phyloP scores from a whole-genome alignment of 2,113 vertebrate species.

The Daubentonia madagascariensis region DNA sequence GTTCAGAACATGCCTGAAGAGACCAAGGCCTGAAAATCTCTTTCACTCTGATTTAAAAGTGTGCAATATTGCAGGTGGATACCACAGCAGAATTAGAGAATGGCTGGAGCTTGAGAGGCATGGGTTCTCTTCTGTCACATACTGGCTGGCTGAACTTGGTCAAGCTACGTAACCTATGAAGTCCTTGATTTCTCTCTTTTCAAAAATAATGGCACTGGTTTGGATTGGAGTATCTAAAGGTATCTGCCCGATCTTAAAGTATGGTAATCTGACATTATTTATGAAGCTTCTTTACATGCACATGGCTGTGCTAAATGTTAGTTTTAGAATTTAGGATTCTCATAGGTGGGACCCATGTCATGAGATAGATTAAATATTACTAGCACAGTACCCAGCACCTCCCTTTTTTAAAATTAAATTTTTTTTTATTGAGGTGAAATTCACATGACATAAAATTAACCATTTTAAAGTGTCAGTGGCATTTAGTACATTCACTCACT shows the following conservation, averaged over 20 bases:
- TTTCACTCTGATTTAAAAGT: background rate
- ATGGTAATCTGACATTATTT: background rate
- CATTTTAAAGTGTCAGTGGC: background rate
- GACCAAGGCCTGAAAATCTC: background rate
- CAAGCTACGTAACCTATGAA: background rate
- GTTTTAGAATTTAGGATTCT: constrained; percentile 21
- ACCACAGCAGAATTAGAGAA: background rate
- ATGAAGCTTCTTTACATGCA: background rate
- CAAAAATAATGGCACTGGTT: background rate
- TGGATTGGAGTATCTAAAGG: background rate
- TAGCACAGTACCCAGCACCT: background rate
- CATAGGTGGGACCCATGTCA: background rate
- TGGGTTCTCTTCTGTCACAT: background rate
- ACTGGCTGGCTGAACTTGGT: background rate
- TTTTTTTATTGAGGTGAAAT: background rate
- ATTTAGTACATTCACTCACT: background rate
- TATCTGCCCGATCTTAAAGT: background rate
- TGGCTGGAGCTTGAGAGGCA: background rate
- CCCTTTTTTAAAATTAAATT: background rate
- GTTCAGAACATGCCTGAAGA: background rate
- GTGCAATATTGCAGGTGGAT: background rate
- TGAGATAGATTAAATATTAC: background rate
- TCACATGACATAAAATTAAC: background rate
- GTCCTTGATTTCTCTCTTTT: constrained; percentile 17
- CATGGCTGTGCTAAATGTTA: background rate